phyloP scores from a whole-genome alignment of 2,113 vertebrate species.

The Neotoma lepida region DNA sequence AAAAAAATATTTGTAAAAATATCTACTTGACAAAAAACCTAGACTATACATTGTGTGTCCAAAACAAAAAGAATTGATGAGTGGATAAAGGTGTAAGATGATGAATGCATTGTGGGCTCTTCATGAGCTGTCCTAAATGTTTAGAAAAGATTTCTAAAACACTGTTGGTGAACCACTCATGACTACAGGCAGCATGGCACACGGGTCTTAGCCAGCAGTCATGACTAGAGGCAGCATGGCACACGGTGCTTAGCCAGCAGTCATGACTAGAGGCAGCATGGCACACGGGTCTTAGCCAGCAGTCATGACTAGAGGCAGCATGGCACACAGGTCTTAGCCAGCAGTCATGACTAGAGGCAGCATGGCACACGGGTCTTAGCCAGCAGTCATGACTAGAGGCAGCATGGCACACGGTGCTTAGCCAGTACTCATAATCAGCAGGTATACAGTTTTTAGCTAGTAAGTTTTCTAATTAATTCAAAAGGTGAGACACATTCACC shows the following conservation, averaged over 20 bases:
- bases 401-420: not conserved
- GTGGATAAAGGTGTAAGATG: not conserved
- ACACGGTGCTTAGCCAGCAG: not conserved
- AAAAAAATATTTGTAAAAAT: constrained; percentile 27
- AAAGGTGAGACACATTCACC: not conserved
- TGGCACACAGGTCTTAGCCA: too few species aligned
- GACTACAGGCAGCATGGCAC: too few species aligned
- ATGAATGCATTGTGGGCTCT: not conserved
- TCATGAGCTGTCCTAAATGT: not conserved
- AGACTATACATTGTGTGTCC: not conserved
- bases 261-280: not conserved
- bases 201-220: not conserved
- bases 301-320: too few species aligned
- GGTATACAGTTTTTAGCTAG: not conserved
- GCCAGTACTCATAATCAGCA: not conserved
- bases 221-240: not conserved
- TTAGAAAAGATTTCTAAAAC: not conserved
- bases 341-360: not conserved
- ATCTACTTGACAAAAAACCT: not conserved
- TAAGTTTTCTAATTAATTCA: not conserved
- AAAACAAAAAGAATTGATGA: not conserved
- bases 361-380: not conserved
- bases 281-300: not conserved
- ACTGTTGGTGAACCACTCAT: not conserved
- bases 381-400: not conserved